phyloP scores from a whole-genome alignment of 1,140 invertebrate species.

The Zaprionus tsacasi region DNA sequence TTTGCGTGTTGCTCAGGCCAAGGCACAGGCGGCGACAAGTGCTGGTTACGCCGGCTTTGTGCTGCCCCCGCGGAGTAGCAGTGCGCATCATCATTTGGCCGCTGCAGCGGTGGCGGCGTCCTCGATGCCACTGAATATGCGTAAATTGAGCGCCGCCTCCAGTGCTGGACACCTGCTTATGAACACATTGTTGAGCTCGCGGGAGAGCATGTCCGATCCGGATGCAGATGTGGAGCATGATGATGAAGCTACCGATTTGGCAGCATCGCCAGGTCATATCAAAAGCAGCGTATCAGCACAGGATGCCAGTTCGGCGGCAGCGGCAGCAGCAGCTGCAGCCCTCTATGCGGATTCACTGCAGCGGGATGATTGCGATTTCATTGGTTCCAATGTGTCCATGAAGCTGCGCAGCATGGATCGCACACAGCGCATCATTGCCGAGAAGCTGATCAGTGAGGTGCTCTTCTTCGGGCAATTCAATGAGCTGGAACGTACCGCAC shows the following conservation, averaged over 20 bases:
- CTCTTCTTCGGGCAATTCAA: slow-evolving; percentile 84
- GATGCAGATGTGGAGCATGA: slow-evolving; percentile 62
- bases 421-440: slow-evolving; percentile 83
- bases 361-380: slow-evolving; percentile 76
- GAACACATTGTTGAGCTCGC: slow-evolving; percentile 65
- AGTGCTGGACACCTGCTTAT: slow-evolving; percentile 76
- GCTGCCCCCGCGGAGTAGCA: slow-evolving; percentile 60
- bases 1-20: slow-evolving; percentile 76
- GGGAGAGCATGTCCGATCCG: slow-evolving; percentile 77
- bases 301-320: slow-evolving; percentile 55
- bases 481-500: slow-evolving; percentile 73
- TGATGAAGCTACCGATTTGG: slow-evolving; percentile 71
- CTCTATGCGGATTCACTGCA: slow-evolving; percentile 70
- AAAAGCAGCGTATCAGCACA: slow-evolving; percentile 76
- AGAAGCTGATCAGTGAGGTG: slow-evolving; percentile 84
- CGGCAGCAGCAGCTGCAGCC: slow-evolving; percentile 64
- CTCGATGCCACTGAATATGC: slow-evolving; percentile 74
- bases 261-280: slow-evolving; percentile 65
- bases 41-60: slow-evolving; percentile 68
- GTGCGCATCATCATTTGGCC: slow-evolving; percentile 42
- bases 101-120: slow-evolving; percentile 32
- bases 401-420: slow-evolving; percentile 84
- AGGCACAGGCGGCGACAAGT: slow-evolving; percentile 11
- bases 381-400: slow-evolving; percentile 83
- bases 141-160: slow-evolving; percentile 54